Percentiles rank a stretch among this genome's conserved stretches.
Evolutionary conservation across 2,113 vertebrate species (phyloP).

Genomic region (Bothrops jararaca): DNA sequence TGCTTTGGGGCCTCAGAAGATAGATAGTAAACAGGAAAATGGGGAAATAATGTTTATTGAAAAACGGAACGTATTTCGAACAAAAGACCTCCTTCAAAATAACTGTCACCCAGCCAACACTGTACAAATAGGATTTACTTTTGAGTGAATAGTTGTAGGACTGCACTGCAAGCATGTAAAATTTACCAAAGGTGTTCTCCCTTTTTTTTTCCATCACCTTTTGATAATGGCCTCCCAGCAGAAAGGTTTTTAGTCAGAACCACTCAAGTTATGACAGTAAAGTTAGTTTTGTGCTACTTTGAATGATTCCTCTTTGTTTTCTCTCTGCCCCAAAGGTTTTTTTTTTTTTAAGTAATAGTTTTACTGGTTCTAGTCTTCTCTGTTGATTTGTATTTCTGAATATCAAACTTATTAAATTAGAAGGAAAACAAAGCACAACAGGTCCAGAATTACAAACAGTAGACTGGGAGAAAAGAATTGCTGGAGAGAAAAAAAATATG

Average conservation of each 20-base stretch:
- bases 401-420: background rate
- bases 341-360: background rate
- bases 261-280: background rate
- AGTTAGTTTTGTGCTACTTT: background rate
- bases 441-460: background rate
- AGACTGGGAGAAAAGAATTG: background rate
- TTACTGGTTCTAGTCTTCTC: background rate
- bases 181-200: background rate
- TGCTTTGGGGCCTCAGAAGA: background rate
- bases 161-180: background rate
- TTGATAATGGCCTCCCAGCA: background rate
- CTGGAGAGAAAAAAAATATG: slow-evolving; percentile 42
- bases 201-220: background rate
- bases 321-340: background rate
- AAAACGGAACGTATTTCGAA: background rate
- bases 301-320: background rate
- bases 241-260: background rate
- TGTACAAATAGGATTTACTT: background rate
- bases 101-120: background rate
- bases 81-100: background rate
- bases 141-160: background rate
- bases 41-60: background rate
- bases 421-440: background rate
- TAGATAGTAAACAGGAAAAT: background rate
- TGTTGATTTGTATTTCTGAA: background rate